Evolutionary conservation across 2,888 invertebrate species (phyloP).

Genomic region (Sisyra terminalis): DNA sequence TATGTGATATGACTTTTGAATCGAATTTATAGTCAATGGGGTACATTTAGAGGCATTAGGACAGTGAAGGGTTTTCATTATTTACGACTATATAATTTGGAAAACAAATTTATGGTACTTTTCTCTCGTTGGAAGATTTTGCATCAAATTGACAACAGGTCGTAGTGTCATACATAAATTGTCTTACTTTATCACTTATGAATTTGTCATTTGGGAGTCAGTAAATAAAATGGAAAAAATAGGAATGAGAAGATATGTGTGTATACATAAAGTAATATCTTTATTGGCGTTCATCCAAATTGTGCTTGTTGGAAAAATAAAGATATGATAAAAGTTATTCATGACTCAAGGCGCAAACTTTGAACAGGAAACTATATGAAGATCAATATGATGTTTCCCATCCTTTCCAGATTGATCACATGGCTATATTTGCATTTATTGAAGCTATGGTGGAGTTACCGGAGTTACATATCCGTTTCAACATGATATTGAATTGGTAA

Average conservation of each 20-base stretch:
- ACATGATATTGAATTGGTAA: no score
- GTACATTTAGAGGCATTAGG: no score
- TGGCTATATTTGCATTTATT: no score
- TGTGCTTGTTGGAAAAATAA: conserved; percentile 2
- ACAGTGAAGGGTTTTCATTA: no score
- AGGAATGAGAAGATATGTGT: conserved; percentile 3
- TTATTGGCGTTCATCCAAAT: conserved; percentile 4
- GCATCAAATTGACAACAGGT: conserved; percentile 4
- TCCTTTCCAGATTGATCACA: no score
- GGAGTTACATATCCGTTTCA: no score
- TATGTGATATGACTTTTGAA: no score
- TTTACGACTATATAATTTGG: no score
- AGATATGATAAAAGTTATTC: conserved; percentile 6
- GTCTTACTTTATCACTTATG: conserved; percentile 5
- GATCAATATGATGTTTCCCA: no score
- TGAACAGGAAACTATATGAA: background rate
- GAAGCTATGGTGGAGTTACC: no score
- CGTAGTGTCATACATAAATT: conserved; percentile 5
- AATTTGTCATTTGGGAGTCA: conserved; percentile 5
- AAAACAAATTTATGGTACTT: no score
- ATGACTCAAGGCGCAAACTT: conserved; percentile 3
- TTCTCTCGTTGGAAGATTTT: background rate
- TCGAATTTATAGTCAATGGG: no score
- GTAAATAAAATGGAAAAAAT: conserved; percentile 2
- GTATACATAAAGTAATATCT: conserved; percentile 1